Percentiles rank a stretch among this genome's conserved stretches.
These are phyloP conservation scores for Myathropa florea DNA, from an alignment of 2,888 invertebrate genomes.

Conservation along the genomic window DNA sequence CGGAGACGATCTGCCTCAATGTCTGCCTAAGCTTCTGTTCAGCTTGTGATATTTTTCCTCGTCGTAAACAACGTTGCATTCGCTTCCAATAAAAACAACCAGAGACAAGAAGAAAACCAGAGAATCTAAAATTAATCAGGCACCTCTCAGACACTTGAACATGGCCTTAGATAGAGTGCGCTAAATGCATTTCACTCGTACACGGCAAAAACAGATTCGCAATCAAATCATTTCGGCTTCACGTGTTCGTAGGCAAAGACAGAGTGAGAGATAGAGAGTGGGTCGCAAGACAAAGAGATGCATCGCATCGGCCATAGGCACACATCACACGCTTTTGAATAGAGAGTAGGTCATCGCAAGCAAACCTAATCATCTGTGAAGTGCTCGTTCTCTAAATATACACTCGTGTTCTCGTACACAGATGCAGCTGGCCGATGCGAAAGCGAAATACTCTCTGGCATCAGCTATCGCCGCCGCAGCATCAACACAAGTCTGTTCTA, in stretches of 20 bases:
- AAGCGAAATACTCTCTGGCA: slow-evolving; percentile 12
- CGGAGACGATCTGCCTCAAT: slow-evolving; percentile 33
- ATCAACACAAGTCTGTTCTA: slow-evolving; percentile 49
- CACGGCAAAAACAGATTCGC: background rate
- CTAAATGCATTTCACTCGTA: slow-evolving; percentile 14
- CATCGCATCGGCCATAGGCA: slow-evolving; percentile 19
- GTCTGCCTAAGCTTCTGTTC: slow-evolving; percentile 28
- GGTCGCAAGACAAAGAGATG: slow-evolving; percentile 8
- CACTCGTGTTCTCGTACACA: background rate
- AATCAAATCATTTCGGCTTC: slow-evolving; percentile 55
- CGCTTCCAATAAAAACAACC: no score
- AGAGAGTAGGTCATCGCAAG: slow-evolving; percentile 59
- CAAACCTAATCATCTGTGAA: slow-evolving; percentile 61
- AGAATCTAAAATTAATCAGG: slow-evolving; percentile 54
- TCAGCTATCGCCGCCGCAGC: slow-evolving; percentile 25
- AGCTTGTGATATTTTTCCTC: background rate
- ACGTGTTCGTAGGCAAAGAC: slow-evolving; percentile 40
- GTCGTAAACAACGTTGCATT: background rate
- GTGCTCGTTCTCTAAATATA: slow-evolving; percentile 36
- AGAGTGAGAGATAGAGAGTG: background rate
- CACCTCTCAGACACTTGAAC: slow-evolving; percentile 44
- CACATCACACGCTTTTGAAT: slow-evolving; percentile 10
- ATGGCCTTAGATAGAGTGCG: slow-evolving; percentile 19
- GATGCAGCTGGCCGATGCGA: background rate
- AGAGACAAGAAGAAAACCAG: background rate